phyloP scores from a whole-genome alignment of 2,797 vertebrate genomes.

The Myotis findleyi region DNA sequence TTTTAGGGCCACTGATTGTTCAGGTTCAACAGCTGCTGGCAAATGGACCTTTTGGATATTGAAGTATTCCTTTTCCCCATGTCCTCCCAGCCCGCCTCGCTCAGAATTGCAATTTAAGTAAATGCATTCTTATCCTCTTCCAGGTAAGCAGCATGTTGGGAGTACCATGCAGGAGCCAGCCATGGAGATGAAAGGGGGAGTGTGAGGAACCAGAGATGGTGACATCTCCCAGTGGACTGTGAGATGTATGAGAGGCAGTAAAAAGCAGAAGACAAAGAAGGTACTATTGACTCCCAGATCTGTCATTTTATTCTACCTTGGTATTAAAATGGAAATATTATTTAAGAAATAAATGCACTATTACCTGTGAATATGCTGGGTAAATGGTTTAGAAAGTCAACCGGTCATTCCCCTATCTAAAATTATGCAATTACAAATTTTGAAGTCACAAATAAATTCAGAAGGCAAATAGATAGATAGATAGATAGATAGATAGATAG shows the following conservation, averaged over 20 bases:
- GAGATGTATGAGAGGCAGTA: not conserved
- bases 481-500: not conserved
- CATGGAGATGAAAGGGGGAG: not conserved
- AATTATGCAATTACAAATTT: not conserved
- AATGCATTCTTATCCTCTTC: not conserved
- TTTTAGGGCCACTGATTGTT: not conserved
- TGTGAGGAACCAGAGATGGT: not conserved
- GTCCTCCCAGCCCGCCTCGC: not conserved
- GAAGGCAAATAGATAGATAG: not conserved
- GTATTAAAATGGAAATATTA: not conserved
- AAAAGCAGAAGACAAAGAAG: not conserved
- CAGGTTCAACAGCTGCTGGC: not conserved
- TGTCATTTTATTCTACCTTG: not conserved
- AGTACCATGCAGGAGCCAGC: not conserved
- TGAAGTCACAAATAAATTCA: not conserved
- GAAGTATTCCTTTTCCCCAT: not conserved
- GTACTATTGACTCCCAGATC: rapidly evolving
- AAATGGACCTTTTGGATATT: not conserved
- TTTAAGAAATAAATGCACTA: not conserved
- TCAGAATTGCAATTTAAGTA: not conserved
- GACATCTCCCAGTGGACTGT: not conserved
- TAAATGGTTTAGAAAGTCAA: not conserved
- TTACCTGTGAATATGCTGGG: not conserved
- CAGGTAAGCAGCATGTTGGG: not conserved
- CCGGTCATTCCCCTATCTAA: not conserved